A percentile compares a stretch with the other conserved stretches of the same genome.
Evolutionary conservation across 1,140 invertebrate genomes (phyloP).

Genomic region (Pogonomyrmex barbatus): DNA sequence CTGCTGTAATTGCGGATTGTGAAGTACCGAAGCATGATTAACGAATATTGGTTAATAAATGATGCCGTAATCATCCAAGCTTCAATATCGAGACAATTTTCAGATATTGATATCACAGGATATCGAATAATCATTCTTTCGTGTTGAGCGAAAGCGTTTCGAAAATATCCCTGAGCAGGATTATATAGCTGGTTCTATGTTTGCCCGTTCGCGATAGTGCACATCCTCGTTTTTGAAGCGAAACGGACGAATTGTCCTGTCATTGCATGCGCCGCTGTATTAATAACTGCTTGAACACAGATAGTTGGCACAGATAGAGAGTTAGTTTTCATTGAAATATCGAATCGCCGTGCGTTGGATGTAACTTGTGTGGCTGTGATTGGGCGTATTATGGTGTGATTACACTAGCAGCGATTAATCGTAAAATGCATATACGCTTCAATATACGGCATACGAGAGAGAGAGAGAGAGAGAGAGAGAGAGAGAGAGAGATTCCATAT

Average conservation of each 20-base stretch:
- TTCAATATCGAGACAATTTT: conserved; percentile 29
- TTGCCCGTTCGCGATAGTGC: background rate
- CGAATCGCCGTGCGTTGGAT: background rate
- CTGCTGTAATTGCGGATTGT: background rate
- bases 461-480: conserved; percentile 1
- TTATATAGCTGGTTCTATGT: conserved; percentile 32
- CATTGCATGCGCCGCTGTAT: conserved; percentile 16
- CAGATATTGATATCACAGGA: conserved; percentile 30
- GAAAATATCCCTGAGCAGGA: conserved; percentile 49
- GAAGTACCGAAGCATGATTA: background rate
- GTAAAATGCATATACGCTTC: conserved; percentile 32
- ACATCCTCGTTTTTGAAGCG: conserved; percentile 38
- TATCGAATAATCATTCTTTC: conserved; percentile 44
- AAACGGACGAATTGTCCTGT: conserved; percentile 62
- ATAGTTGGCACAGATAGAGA: background rate
- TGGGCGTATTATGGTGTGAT: conserved; percentile 18
- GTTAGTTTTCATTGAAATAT: conserved; percentile 30
- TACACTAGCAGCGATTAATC: conserved; percentile 30
- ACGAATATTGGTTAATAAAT: conserved; percentile 12
- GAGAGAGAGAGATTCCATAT: conserved; percentile 14
- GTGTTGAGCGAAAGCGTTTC: conserved; percentile 38
- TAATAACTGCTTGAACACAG: conserved; percentile 61
- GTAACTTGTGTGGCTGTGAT: conserved; percentile 18
- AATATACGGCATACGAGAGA: conserved; percentile 19
- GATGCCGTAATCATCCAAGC: background rate